Base-by-base conservation (phyloP, 2,888 invertebrate genomes). In the Dugesia japonica region DNA sequence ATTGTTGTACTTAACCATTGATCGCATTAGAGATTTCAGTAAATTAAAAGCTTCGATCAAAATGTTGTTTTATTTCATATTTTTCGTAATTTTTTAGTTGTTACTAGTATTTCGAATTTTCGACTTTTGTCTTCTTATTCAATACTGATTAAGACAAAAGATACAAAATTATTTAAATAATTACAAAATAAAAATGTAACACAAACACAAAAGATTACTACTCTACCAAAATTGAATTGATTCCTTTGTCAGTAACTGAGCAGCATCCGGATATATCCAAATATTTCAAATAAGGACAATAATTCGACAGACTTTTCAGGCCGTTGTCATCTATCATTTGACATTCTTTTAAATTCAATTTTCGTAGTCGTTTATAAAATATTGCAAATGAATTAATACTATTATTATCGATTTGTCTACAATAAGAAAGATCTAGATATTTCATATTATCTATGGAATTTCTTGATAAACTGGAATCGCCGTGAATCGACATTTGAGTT, bases 381-480 rank as follows among this genome's bases (percentile, higher is more conserved):
- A n/a, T 4, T 9, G 56, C 4, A 23, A 56, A 56, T n/a, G n/a
- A 23, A 56, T 23, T 56, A n/a, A 56, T 56, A n/a, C 56, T 13
- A n/a, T 1, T 13, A 23, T 56, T n/a, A 23, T 56, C 23, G 7
- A 56, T 56, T 56, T 56, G 56, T 56, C 20, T n/a, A 56, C 56
- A 56, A n/a, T 56, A 56, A n/a, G 56, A 56, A 56, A 56, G 20
- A 56, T 56, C 56, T n/a, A 56, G 17, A 56, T 56, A n/a, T n/a
- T 23, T 56, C 23, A 56, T 4, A 56, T 56, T 56, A n/a, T 56
- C 56, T 13, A 56, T n/a, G 7, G 56, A 9, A 23, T 7, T 56
- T 56, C 56, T 56, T 7, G 56, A n/a, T 9, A 20, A 56, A 7
- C 4, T 20, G 1, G n/a, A 7, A 9, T 4, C 1, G 17, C 17